Base-by-base conservation (phyloP, 1,140 invertebrate genomes). In the Drosophila malerkotliana region DNA sequence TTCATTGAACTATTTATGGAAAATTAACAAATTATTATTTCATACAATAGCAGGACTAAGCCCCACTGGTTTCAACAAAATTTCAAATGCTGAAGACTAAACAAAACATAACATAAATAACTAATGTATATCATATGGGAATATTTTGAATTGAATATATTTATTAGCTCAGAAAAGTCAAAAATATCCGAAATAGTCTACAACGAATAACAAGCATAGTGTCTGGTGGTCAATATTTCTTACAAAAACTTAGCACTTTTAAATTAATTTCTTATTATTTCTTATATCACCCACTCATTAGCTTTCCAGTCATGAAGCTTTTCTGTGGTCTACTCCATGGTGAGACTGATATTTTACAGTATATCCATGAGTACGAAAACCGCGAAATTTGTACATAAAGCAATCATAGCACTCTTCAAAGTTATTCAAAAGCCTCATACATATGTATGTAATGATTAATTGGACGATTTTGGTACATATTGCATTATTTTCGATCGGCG, bases 361-460 rank as follows among this genome's bases (percentile, higher is more conserved):
- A 15, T 47, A 47, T 9, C 6, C 24, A 47, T 9, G 6, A 12
- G 10, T 47, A 18, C 59, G 47, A 21, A 28, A 39, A 54, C 61
- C 62, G 47, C 79, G 55, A 45, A 68, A 69, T 69, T 41, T 41
- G 28, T 41, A 58, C 9, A 71, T 32, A 37, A 47, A 30, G 37
- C 56, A 69, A 47, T 72, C 47, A 78, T 61, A 57, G n/a, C 18
- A 52, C n/a, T 15, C 18, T 41, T 5, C 5, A 32, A 32, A 37
- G 4, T 37, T 61, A 47, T 7, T 18, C 5, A 15, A 14, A 21
- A 15, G 9, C 26, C 45, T 21, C 3, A 21, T 21, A 21, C 21
- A 21, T 21, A 28, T 58, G 32, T 28, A 75, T 81, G 74, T 82
- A 83, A 64, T 74, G 69, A 82, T 82, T 78, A 82, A 82, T 82